phyloP scores from a whole-genome alignment of 2,113 vertebrate species.

The Sapayoa aenigma region DNA sequence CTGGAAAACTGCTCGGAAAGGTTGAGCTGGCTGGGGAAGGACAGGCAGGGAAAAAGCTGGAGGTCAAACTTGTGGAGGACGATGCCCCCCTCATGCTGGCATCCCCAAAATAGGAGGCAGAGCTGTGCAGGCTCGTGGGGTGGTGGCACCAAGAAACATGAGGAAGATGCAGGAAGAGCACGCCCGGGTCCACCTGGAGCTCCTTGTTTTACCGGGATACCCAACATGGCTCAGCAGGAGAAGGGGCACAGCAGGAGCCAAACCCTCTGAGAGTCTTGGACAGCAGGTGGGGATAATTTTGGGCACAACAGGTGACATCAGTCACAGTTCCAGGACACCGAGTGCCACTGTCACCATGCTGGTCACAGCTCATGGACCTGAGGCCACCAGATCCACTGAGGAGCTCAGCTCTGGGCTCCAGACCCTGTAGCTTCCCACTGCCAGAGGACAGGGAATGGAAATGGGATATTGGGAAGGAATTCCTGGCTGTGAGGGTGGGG shows the following conservation, averaged over 20 bases:
- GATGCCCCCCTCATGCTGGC: too few species aligned
- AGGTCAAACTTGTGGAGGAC: not conserved
- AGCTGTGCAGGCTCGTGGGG: not conserved
- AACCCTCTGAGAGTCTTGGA: not conserved
- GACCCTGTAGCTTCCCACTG: too few species aligned
- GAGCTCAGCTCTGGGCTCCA: too few species aligned
- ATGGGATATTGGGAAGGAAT: not conserved
- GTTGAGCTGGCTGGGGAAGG: not conserved
- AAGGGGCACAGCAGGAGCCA: not conserved
- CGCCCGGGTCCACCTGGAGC: not conserved
- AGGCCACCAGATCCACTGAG: not conserved
- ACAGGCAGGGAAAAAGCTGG: not conserved
- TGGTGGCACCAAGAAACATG: accelerated
- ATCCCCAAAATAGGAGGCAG: not conserved
- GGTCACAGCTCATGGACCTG: not conserved
- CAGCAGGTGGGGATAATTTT: not conserved
- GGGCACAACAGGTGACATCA: not conserved
- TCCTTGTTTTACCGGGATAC: too few species aligned
- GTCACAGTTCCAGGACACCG: too few species aligned
- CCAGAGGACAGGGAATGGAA: not conserved
- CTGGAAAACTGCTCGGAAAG: not conserved
- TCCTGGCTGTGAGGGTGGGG: not conserved
- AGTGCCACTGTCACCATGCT: not conserved
- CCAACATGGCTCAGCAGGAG: not conserved
- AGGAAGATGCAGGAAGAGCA: not conserved